Conservation (phyloP, 2,113 vertebrate genomes). For the pig (Sus scrofa) region DNA sequence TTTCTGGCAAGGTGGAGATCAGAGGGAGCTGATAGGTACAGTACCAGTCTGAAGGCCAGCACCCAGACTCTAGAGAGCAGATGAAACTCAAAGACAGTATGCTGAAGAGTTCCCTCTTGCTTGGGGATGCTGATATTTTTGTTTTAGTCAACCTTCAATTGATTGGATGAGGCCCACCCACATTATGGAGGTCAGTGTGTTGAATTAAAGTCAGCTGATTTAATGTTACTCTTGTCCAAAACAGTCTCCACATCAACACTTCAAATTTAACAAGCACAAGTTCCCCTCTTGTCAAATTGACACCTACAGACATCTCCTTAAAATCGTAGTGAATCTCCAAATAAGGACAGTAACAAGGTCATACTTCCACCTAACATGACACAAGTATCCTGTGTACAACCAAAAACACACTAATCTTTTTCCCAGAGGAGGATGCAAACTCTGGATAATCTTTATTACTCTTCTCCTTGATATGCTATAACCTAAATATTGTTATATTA, state of each 20-base stretch:
- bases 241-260: neutral
- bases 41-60: neutral
- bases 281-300: neutral
- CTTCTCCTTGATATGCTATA: neutral
- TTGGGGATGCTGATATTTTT: neutral
- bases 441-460: neutral
- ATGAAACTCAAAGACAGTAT: slow-evolving; percentile 1
- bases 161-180: neutral
- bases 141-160: neutral
- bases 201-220: neutral
- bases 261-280: neutral
- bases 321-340: slow-evolving; percentile 28
- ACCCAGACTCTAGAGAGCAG: neutral
- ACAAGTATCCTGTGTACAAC: neutral
- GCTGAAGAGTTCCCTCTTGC: neutral
- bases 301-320: slow-evolving; percentile 8
- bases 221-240: slow-evolving; percentile 41
- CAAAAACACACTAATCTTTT: neutral
- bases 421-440: neutral
- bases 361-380: neutral
- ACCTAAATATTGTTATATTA: slow-evolving; percentile 11
- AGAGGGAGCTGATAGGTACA: neutral
- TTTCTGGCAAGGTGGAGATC: neutral
- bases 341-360: slow-evolving; percentile 14
- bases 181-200: neutral